phyloP scores from a whole-genome alignment of 2,797 vertebrate species.

The Micrastur ruficollis region DNA sequence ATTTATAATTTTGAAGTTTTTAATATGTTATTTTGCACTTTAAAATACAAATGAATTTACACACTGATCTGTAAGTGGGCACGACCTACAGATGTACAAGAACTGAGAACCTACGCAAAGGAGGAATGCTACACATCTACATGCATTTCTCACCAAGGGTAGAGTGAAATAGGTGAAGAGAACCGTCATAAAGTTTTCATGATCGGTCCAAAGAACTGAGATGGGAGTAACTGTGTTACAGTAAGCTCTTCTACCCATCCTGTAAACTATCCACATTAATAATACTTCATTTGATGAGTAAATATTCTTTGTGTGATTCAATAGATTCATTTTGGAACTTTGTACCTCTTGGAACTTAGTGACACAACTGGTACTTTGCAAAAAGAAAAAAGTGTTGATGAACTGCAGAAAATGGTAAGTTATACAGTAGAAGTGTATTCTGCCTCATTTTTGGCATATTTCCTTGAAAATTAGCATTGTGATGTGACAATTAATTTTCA shows the following conservation, averaged over 20 bases:
- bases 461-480: conserved; percentile 63
- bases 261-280: not conserved
- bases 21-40: not conserved
- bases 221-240: not conserved
- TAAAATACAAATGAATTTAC: not conserved
- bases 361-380: not conserved
- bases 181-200: not conserved
- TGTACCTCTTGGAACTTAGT: not conserved
- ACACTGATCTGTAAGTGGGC: not conserved
- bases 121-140: not conserved
- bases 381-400: conserved; percentile 20
- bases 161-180: not conserved
- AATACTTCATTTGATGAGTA: not conserved
- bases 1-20: not conserved
- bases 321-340: not conserved
- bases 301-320: not conserved
- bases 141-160: not conserved
- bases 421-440: conserved; percentile 44
- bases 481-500: conserved; percentile 66
- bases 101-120: not conserved
- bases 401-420: conserved; percentile 35
- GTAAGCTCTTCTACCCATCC: not conserved
- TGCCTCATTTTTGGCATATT: conserved; percentile 39
- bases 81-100: not conserved
- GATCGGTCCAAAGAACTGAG: not conserved